Percentiles rank a stretch among this genome's conserved stretches.
These are phyloP conservation scores for Octopus bimaculoides DNA, from an alignment of 1,140 invertebrate species.

Conservation along the genomic window DNA sequence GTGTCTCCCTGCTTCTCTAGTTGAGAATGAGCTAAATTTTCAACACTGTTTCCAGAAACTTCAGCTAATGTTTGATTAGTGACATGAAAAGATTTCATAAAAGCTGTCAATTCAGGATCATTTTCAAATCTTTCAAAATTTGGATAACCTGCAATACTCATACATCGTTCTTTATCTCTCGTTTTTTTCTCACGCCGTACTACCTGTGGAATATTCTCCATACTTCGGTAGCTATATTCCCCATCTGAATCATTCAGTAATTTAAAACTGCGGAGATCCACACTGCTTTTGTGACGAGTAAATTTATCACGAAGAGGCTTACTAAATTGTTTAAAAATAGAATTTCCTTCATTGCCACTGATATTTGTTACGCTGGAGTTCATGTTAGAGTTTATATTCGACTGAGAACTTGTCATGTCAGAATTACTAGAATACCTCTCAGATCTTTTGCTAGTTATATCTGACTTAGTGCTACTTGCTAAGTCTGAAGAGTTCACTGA, in stretches of 20 bases:
- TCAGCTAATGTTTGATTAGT: too few relatives aligned
- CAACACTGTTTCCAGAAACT: too few relatives aligned
- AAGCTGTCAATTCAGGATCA: not conserved
- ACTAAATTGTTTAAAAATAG: not conserved
- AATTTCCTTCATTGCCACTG: not conserved
- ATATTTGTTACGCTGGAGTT: not conserved
- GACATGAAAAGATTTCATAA: not conserved
- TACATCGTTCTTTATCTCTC: not conserved
- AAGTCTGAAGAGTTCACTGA: not conserved
- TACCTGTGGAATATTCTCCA: slow-evolving; percentile 2
- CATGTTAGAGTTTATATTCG: too few relatives aligned
- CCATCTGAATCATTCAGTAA: not conserved
- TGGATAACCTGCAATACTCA: slow-evolving; percentile 10
- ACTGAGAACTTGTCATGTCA: not conserved
- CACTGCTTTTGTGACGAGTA: not conserved
- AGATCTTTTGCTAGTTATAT: not conserved
- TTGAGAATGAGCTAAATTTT: too few relatives aligned
- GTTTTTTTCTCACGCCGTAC: not conserved
- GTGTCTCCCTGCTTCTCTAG: too few relatives aligned
- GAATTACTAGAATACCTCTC: not conserved
- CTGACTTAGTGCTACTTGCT: not conserved
- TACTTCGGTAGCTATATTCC: not conserved
- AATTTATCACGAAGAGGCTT: not conserved
- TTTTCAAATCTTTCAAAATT: not conserved
- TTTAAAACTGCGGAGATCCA: not conserved